phyloP scores from a whole-genome alignment of 1,140 invertebrate genomes.

The Bombus superbus region DNA sequence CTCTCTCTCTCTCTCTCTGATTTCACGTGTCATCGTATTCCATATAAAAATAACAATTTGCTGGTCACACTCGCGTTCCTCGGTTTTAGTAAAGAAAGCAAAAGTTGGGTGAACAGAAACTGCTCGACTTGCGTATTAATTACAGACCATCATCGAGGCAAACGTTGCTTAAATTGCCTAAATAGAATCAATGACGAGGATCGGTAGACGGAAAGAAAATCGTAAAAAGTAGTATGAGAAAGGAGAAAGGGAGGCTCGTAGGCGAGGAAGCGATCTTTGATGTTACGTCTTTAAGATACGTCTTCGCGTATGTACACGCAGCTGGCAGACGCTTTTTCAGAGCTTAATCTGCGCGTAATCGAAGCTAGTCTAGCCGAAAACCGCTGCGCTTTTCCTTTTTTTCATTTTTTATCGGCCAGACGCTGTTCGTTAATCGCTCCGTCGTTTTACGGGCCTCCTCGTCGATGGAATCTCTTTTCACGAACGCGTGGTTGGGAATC shows the following conservation, averaged over 20 bases:
- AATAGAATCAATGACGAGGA: too few species aligned
- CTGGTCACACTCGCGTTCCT: too few species aligned
- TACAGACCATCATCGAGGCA: too few species aligned
- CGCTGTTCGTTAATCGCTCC: neutral
- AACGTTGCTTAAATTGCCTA: too few species aligned
- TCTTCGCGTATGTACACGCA: neutral
- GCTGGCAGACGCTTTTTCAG: conserved; percentile 40
- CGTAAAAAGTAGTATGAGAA: neutral
- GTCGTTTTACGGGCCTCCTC: neutral
- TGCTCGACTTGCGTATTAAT: too few species aligned
- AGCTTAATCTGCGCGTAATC: conserved; percentile 25
- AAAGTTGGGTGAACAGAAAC: too few species aligned
- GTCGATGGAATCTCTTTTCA: neutral
- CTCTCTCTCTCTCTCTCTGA: too few species aligned
- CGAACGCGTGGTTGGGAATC: neutral
- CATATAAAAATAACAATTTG: too few species aligned
- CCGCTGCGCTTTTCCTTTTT: neutral
- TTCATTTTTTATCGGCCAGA: conserved; percentile 1
- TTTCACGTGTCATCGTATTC: too few species aligned
- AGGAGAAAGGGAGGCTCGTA: neutral
- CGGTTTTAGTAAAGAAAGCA: too few species aligned
- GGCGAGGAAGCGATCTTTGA: neutral
- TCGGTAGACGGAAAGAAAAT: neutral
- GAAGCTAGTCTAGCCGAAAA: neutral
- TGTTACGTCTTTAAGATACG: conserved; percentile 48